Conservation (phyloP, 30 jellyfish, hydroid and myxozoan genomes). For the Catostylus mosaicus region DNA sequence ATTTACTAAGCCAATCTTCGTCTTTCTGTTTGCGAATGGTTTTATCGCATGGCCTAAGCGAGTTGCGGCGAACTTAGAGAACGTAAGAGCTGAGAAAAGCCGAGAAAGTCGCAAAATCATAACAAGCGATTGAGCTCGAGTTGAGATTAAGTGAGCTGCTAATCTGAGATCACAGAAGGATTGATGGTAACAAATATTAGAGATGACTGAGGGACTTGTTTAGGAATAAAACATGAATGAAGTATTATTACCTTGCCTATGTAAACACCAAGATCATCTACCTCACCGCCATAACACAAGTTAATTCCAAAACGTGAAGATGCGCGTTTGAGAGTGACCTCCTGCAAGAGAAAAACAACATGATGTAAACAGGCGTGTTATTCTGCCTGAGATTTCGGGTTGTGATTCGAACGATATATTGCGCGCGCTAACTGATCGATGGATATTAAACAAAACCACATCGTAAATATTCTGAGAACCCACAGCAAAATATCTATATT, state of each 20-base stretch:
- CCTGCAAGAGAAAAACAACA: constrained; percentile 56
- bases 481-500: no score
- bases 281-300: constrained; percentile 90
- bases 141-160: constrained; percentile 2
- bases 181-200: background rate
- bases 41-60: constrained; percentile 1
- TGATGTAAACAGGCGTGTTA: no score
- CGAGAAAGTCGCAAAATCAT: background rate
- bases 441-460: no score
- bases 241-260: constrained; percentile 77
- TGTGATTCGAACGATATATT: no score
- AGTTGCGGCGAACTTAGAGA: constrained; percentile 1
- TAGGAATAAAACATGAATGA: background rate
- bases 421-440: no score
- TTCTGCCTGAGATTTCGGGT: no score
- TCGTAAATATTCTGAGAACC: no score
- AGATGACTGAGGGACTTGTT: background rate
- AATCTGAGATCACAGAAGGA: background rate
- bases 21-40: constrained; percentile 5
- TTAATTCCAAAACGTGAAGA: constrained; percentile 69
- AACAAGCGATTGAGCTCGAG: background rate
- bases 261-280: constrained; percentile 84
- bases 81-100: background rate
- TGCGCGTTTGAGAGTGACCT: constrained; percentile 52
- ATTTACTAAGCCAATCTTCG: constrained; percentile 6